Percentiles rank a stretch among this genome's conserved stretches.
Conservation (phyloP, 2,888 invertebrate species). For the Chrysina gloriosa region DNA sequence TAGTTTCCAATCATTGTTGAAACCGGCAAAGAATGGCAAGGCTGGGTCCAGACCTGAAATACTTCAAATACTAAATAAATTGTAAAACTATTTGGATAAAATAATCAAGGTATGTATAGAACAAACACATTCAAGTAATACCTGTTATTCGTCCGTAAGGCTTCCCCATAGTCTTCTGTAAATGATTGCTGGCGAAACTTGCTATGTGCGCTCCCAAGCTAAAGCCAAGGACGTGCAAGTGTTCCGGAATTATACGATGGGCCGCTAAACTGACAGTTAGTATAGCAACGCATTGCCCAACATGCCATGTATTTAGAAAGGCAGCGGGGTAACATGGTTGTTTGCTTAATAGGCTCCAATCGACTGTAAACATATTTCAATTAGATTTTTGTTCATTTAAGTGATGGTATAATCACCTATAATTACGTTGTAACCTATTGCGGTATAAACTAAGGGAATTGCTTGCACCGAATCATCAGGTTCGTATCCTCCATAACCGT, state of each 20-base stretch:
- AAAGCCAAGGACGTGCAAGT: slow-evolving; percentile 70
- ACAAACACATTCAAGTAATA: slow-evolving; percentile 42
- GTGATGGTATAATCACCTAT: slow-evolving; percentile 55
- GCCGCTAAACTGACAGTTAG: slow-evolving; percentile 63
- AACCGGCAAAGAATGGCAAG: slow-evolving; percentile 70
- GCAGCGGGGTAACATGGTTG: slow-evolving; percentile 71
- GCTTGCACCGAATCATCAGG: slow-evolving; percentile 60
- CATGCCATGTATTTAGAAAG: slow-evolving; percentile 70
- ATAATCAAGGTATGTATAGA: background rate
- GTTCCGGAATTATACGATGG: slow-evolving; percentile 58
- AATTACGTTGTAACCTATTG: slow-evolving; percentile 58
- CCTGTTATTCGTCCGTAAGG: slow-evolving; percentile 63
- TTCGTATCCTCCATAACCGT: slow-evolving; percentile 64
- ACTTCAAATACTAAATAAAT: background rate
- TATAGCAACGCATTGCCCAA: slow-evolving; percentile 69
- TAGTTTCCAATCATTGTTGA: slow-evolving; percentile 68
- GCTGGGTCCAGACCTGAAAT: slow-evolving; percentile 72
- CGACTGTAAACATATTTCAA: slow-evolving; percentile 66
- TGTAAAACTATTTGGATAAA: background rate
- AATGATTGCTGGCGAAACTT: slow-evolving; percentile 62
- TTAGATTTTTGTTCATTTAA: no score
- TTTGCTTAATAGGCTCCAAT: slow-evolving; percentile 68
- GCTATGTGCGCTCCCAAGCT: slow-evolving; percentile 71
- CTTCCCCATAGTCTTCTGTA: slow-evolving; percentile 56
- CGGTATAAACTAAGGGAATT: slow-evolving; percentile 58